Conservation (phyloP, 2,888 invertebrate genomes). For the Drosophila glabriapex region DNA sequence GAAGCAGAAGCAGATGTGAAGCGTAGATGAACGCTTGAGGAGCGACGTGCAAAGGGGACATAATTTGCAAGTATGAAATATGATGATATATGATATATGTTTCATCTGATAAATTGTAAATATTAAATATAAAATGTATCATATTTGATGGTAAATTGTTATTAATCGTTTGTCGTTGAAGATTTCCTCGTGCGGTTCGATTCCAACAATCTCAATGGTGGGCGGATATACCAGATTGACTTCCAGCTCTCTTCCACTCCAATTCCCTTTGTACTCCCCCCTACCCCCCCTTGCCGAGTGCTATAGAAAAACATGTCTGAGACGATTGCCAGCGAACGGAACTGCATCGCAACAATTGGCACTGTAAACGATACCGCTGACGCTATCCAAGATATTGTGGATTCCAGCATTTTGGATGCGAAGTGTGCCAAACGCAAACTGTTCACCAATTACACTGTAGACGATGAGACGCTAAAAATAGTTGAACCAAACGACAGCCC, state of each 20-base stretch:
- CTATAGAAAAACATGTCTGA: constrained; percentile 74
- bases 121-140: too few relatives aligned
- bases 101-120: too few relatives aligned
- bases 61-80: constrained; percentile 7
- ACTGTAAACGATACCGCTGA: constrained; percentile 58
- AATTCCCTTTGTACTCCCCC: constrained; percentile 56
- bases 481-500: constrained; percentile 38
- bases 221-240: constrained; percentile 50
- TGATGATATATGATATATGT: not conserved
- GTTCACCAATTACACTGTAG: constrained; percentile 25
- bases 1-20: not conserved
- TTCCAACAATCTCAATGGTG: constrained; percentile 63
- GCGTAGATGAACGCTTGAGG: not conserved
- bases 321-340: constrained; percentile 63
- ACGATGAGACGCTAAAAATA: constrained; percentile 53
- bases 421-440: constrained; percentile 20
- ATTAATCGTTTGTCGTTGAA: constrained; percentile 10
- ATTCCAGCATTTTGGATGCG: not conserved
- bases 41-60: constrained; percentile 12
- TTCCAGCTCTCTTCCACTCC: constrained; percentile 70
- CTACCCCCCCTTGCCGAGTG: constrained; percentile 22
- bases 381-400: constrained; percentile 24
- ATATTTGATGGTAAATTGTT: not conserved
- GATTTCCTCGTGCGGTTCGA: constrained; percentile 39
- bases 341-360: constrained; percentile 65